phyloP scores from a whole-genome alignment of 2,113 vertebrate species.

The Plecturocebus donacophilus region DNA sequence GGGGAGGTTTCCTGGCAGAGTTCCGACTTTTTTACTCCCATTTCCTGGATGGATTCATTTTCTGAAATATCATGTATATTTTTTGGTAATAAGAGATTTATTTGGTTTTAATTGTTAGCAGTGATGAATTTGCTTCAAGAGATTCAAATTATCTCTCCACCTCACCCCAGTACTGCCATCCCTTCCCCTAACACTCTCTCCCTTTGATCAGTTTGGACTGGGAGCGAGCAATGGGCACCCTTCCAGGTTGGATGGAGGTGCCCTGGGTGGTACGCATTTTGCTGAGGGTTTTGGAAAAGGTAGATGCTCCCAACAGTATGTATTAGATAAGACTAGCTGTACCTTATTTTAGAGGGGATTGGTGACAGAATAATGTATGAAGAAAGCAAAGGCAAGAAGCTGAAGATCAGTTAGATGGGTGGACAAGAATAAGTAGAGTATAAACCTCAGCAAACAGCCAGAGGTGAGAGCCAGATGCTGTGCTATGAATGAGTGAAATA shows the following conservation, averaged over 20 bases:
- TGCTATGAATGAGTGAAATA: background rate
- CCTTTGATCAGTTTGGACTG: background rate
- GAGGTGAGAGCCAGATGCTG: background rate
- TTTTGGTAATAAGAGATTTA: background rate
- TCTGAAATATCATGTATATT: background rate
- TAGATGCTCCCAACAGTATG: background rate
- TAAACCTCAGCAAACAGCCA: background rate
- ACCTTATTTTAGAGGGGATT: background rate
- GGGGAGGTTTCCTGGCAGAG: background rate
- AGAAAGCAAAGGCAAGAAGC: background rate
- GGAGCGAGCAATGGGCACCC: background rate
- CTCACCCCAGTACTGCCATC: rapidly evolving
- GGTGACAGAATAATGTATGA: background rate
- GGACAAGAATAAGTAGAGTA: background rate
- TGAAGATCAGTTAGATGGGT: background rate
- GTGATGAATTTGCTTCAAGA: background rate
- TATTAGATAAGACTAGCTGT: background rate
- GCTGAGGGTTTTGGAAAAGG: background rate
- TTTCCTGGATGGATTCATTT: background rate
- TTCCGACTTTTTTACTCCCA: background rate
- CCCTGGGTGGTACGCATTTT: background rate
- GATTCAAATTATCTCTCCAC: background rate
- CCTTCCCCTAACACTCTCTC: background rate
- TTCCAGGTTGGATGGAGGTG: background rate
- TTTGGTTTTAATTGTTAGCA: background rate